Percentiles rank a stretch among this genome's conserved stretches.
Conservation (phyloP, 2,888 invertebrate genomes). For the Tetanocera ferruginea region DNA sequence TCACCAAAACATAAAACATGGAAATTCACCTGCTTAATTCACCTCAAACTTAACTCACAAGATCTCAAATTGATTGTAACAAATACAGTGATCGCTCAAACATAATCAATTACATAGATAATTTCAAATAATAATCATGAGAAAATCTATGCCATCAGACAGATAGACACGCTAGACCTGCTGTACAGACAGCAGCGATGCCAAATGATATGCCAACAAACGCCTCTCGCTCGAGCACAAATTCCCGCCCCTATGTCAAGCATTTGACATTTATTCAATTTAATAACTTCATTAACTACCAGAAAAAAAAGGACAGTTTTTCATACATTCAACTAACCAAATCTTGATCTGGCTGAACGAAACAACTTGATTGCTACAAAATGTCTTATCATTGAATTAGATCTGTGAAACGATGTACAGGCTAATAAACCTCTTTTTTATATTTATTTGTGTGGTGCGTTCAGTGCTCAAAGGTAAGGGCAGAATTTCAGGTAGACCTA, state of each 20-base stretch:
- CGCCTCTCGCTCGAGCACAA: not conserved
- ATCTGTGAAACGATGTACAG: conserved; percentile 7
- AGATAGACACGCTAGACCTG: not conserved
- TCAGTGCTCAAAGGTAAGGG: too few relatives aligned
- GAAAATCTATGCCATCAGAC: not conserved
- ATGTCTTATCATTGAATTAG: conserved; percentile 25
- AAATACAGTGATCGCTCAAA: not conserved
- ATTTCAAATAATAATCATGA: not conserved
- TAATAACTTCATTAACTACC: conserved; percentile 35
- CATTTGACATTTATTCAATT: conserved; percentile 26
- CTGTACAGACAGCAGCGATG: conserved; percentile 23
- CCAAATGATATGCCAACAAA: conserved; percentile 19
- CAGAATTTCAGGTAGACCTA: not conserved
- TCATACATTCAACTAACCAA: not conserved
- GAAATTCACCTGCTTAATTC: conserved; percentile 8
- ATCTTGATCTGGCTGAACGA: not conserved
- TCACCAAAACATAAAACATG: conserved; percentile 8
- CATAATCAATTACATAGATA: conserved; percentile 1
- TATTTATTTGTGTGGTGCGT: not conserved
- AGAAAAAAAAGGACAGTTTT: conserved; percentile 18
- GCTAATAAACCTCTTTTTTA: not conserved
- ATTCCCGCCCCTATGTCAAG: conserved; percentile 9
- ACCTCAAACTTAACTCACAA: not conserved
- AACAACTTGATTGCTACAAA: conserved; percentile 21
- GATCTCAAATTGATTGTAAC: not conserved